Evolutionary conservation across 2,113 vertebrate genomes (phyloP), one percentile per base, ranked within the genome.

Genomic region (Takifugu bimaculatus): DNA sequence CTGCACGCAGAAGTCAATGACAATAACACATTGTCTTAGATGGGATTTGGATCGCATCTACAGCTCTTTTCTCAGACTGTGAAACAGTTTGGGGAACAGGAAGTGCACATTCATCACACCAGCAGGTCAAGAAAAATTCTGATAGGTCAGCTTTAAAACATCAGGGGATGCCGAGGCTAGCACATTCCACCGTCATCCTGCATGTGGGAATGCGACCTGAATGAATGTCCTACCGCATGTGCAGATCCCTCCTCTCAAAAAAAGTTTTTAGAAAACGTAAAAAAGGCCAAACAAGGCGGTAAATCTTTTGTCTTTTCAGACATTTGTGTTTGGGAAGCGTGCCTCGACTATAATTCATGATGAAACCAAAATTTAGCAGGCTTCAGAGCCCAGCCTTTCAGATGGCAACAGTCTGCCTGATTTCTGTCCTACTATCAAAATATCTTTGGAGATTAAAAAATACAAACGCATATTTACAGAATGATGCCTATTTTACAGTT

Each of bases 101-200:
- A 88, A 90, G 85, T 82, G 74, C 81, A 86, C 77, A 83, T 88
- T 85, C 79, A 85, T 88, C 83, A 82, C 84, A 79, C 72, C 75
- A 80, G 78, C 83, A 81, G 82, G 71, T 86, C 73, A 81, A 77
- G 63, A 80, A 86, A 80, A 86, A 85, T 85, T 83, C 75, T 84
- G 85, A 87, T 80, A 72, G 74, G 85, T 91, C 87, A 90, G 88
- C 85, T 80, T 85, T 85, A 75, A 80, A 86, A 75, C 62, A 60
- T 72, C 59, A 67, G 77, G 78, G 76, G 83, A 65, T 75, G 86
- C 77, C 69, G 65, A 84, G 76, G 60, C 81, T 70, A 83, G 85
- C 85, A 88, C 88, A 89, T 91, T 91, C 88, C 88, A 86, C 59
- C 51, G 78, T 70, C 6, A 65, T 81, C 50, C 82, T 81, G 63